Evolutionary conservation across 1,140 invertebrate genomes (phyloP), one percentile per base, ranked within the genome.

Genomic region (Sipha flava): DNA sequence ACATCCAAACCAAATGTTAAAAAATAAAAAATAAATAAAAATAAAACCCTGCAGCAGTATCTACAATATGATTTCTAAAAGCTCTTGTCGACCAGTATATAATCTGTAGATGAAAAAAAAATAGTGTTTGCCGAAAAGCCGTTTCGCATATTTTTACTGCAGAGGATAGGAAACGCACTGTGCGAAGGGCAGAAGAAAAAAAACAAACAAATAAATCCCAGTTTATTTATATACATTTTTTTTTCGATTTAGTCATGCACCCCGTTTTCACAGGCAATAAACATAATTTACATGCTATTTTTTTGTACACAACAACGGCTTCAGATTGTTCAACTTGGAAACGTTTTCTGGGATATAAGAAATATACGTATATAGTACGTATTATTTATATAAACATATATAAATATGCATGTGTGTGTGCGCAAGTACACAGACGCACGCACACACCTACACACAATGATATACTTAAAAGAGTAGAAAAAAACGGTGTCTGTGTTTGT

Each of bases 241-340:
- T 68, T 68, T 68, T 45, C 64, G 14, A 45, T 66, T 62, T 68
- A 68, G 64, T 68, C 37, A 45, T 45, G 40, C 64, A 45, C 64
- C 37, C 40, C 66, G 66, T 47, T 70, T 70, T 70, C 40, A 29
- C 40, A 47, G 66, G 40, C 66, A 47, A 70, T 70, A 70, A 70
- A 70, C 66, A 47, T 70, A 70, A 70, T 70, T 70, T 70, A 70
- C 40, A 70, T 70, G 66, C 40, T 47, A 70, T 70, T 68, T 64
- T 68, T 68, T 70, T 47, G 10, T 70, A 10, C 43, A 70, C 66
- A 47, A 70, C 66, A 47, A 70, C 66, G 40, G 66, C 47, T 70
- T 68, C 64, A 43, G n/a, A 66, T 18, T 70, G 40, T 70, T 45
- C 66, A 29, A 18, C 66, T 70, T 47, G 66, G 23, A 70, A 47